Base-by-base conservation (phyloP, 2,888 invertebrate genomes). In the Drosophila heteroneura region DNA sequence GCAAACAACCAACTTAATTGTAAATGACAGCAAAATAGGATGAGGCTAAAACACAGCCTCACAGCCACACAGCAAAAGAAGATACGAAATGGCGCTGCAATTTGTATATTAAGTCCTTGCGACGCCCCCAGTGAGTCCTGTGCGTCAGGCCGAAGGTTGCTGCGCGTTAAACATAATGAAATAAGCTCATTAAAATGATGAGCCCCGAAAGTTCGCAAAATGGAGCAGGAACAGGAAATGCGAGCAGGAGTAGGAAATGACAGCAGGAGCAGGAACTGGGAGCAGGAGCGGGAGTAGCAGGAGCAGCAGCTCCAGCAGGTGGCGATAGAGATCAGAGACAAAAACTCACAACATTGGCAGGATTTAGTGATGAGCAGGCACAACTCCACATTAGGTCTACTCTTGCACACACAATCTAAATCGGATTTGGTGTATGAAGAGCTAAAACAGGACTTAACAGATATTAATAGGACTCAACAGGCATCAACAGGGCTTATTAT, bases 141-240 rank as follows among this genome's bases (percentile, higher is more conserved):
- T 53, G 70, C 67, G 39, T 33, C 35, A 41, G 41, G 56, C 32
- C 14, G 39, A 32, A 54, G 51, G 58, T 53, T 54, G 63, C 58
- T 54, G 65, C 60, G 79, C 80, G 81, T 77, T 81, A 81, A 79
- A 73, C 70, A 80, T 89, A 85, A 86, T 85, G 82, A 85, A 86
- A 86, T 85, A 86, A 85, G 89, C 85, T 89, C 85, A 85, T 85
- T 85, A 89, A 89, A 89, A 82, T 82, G 81, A 89, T 85, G 76
- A 83, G 82, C 60, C 69, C 66, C 56, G 35, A 44, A 39, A 66
- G 57, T 30, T 57, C 41, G n/a, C 26, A 78, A 66, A 70, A 70
- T 67, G 74, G 47, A 33, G 39, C 30, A 41, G 62, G 44, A 33
- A 44, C 53, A 28, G 59, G 30, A 33, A 28, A 16, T 16, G 22